Evolutionary conservation across 2,113 vertebrate species (phyloP).

Genomic region (Trichechus manatus): DNA sequence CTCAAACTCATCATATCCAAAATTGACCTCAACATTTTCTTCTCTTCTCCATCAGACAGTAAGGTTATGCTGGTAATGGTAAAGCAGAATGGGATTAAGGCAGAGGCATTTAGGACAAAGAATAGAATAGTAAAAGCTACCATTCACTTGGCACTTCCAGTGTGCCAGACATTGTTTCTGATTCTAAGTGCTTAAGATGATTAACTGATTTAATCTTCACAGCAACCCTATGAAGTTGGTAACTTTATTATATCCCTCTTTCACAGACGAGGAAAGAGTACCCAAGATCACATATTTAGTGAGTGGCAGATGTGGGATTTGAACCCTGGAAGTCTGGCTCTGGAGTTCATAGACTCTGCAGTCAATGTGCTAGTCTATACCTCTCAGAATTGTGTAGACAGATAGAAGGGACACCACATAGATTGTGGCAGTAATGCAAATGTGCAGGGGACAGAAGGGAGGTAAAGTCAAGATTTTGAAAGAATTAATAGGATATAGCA

Average conservation of each 20-base stretch:
- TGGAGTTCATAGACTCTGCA: background rate
- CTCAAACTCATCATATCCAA: background rate
- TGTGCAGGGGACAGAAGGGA: background rate
- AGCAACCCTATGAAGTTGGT: background rate
- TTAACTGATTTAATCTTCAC: slow-evolving; percentile 45
- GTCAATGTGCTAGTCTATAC: background rate
- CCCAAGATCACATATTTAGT: background rate
- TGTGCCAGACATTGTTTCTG: background rate
- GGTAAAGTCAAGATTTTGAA: slow-evolving; percentile 12
- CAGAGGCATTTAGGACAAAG: background rate
- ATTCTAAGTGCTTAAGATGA: background rate
- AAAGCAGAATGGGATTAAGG: background rate
- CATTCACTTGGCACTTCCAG: background rate
- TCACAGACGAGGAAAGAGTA: background rate
- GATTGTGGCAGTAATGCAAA: background rate
- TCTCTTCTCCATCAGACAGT: background rate
- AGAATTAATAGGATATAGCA: slow-evolving; percentile 55
- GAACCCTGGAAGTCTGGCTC: background rate
- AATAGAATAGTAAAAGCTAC: background rate
- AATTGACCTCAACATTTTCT: background rate
- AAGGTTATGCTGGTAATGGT: background rate
- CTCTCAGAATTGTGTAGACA: background rate
- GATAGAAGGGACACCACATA: background rate
- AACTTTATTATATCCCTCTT: background rate
- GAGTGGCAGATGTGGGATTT: background rate